phyloP scores from a whole-genome alignment of 2,113 vertebrate species.

The Fregetta grallaria region DNA sequence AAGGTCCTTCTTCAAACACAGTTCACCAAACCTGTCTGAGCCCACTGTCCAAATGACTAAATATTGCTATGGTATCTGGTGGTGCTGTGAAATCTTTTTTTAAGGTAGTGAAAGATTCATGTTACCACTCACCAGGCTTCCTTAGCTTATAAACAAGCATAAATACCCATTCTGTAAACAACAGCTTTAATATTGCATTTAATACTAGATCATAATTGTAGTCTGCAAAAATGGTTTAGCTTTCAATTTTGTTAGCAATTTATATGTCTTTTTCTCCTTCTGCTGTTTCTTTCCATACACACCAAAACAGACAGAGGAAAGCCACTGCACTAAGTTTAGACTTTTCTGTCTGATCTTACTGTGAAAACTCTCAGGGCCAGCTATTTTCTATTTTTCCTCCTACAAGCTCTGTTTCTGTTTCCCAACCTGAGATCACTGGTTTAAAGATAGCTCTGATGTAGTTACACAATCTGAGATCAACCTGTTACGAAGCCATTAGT shows the following conservation, averaged over 20 bases:
- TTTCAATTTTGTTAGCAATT: background rate
- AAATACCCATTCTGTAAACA: background rate
- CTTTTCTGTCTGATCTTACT: conserved; percentile 1
- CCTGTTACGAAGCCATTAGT: background rate
- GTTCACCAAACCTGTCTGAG: background rate
- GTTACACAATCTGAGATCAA: background rate
- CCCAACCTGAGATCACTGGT: background rate
- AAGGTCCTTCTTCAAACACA: background rate
- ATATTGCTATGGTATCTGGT: background rate
- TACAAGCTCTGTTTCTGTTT: conserved; percentile 18
- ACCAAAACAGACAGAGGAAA: background rate
- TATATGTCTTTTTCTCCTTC: background rate
- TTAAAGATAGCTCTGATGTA: conserved; percentile 16
- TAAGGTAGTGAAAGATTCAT: background rate
- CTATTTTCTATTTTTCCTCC: conserved; percentile 32
- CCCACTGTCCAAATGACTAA: background rate
- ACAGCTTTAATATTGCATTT: background rate
- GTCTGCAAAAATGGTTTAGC: background rate
- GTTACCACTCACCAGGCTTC: background rate
- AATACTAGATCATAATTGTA: background rate
- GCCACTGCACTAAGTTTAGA: background rate
- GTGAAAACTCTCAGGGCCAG: conserved; percentile 5
- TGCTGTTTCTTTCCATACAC: background rate
- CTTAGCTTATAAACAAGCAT: background rate
- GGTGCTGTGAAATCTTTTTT: background rate